Evolutionary conservation across 2,113 vertebrate species (phyloP).

Genomic region (Oncorhynchus nerka): DNA sequence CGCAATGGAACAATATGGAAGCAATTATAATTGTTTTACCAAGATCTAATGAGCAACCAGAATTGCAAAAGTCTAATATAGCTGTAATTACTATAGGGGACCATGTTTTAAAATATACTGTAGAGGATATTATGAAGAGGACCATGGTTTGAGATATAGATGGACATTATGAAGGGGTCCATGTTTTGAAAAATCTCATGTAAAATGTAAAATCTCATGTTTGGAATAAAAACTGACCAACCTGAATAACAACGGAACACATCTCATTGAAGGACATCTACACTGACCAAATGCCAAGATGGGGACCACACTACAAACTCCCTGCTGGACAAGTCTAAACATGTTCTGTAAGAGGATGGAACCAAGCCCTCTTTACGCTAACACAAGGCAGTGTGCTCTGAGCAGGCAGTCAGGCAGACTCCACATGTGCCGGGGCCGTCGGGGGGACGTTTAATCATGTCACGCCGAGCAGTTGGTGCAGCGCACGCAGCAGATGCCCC

Average conservation of each 20-base stretch:
- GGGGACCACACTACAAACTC: neutral
- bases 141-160: too few species aligned
- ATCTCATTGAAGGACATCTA: neutral
- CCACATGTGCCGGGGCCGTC: conserved; percentile 44
- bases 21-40: neutral
- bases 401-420: conserved; percentile 21
- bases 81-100: too few species aligned
- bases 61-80: neutral
- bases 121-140: too few species aligned
- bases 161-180: too few species aligned
- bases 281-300: neutral
- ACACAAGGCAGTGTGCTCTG: neutral
- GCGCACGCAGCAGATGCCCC: conserved; percentile 67
- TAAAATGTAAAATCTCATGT: neutral
- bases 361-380: neutral
- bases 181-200: neutral
- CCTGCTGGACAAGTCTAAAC: neutral
- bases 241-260: neutral
- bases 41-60: too few species aligned
- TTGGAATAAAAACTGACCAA: neutral
- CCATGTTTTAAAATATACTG: too few species aligned
- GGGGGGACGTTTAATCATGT: conserved; percentile 64
- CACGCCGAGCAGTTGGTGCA: conserved; percentile 65
- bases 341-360: neutral
- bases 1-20: neutral